Evolutionary conservation across 2,113 vertebrate species (phyloP), one percentile per base, ranked within the genome.

Genomic region (Oncorhynchus nerka): DNA sequence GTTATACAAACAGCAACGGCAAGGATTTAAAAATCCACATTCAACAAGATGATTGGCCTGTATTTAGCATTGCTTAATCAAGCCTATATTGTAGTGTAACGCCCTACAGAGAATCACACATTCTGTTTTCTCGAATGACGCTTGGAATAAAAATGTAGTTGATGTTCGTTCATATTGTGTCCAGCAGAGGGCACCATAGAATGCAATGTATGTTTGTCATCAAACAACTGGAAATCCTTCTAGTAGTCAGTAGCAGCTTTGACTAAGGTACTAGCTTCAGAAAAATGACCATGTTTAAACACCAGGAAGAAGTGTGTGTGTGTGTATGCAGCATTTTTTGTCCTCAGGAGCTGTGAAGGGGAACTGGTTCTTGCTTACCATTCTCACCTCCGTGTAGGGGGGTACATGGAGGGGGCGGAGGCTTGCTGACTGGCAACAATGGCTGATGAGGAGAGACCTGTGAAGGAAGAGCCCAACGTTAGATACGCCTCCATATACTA

Each of bases 341-440:
- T 55, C 51, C 51, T 15, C 51, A 5, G 16, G 51, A 62, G 7
- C 20, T n/a, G 5, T 62, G 59, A 22, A n/a, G n/a, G 59, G 59
- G 59, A 49, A 59, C 64, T 68, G 32, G 66, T 79, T 55, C 61
- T 22, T 20, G 80, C 95, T 97, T 94, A 97, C 97, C 96, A 2
- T 88, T 97, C 95, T 98, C 97, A 99, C 97, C 97, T 99, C 94
- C 97, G 90, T 66, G 96, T 91, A 15, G 97, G 97, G 19, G 97
- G 97, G 87, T 97, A 99, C 32, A 97, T 93, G 79, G 96, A 97
- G 74, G 97, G 96, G 68, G 97, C 87, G 0, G 97, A 95, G 79
- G 96, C 95, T 80, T 98, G 97, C 92, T 97, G 97, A 93, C 96
- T 97, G 91, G 97, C 96, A 45, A 98, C 96, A 74, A 99, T 97